A percentile compares a stretch with the other conserved stretches of the same genome.
Evolutionary conservation across 2,797 vertebrate genomes (phyloP).

Genomic region (Sebastes alutus): DNA sequence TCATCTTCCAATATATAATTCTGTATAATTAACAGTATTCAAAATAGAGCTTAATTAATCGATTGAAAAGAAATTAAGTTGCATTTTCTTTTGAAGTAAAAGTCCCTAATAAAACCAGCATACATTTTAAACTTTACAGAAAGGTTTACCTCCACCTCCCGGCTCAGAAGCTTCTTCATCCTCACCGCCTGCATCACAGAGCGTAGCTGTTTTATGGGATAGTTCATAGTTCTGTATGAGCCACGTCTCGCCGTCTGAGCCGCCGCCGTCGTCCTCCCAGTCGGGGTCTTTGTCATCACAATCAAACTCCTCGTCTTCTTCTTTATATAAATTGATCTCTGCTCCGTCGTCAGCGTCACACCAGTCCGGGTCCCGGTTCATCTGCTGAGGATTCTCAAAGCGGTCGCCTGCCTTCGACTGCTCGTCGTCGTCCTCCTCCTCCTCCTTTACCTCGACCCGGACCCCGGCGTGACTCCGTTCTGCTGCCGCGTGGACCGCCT

Average conservation of each 20-base stretch:
- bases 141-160: background rate
- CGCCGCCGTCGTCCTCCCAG: accelerated
- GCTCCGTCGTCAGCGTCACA: background rate
- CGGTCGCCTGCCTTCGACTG: background rate
- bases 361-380: background rate
- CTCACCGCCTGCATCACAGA: background rate
- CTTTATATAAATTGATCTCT: background rate
- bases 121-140: background rate
- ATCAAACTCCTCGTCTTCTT: background rate
- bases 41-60: too few species aligned
- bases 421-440: background rate
- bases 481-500: accelerated
- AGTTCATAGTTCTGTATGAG: background rate
- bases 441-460: background rate
- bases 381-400: background rate
- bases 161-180: background rate
- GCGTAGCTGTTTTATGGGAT: background rate
- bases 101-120: too few species aligned
- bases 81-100: too few species aligned
- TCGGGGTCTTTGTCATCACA: background rate
- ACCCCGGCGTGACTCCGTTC: background rate
- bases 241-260: background rate
- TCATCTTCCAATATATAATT: too few species aligned
- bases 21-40: too few species aligned
- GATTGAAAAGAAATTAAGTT: too few species aligned